Conservation (phyloP, 2,113 vertebrate genomes). For the Ophiodon elongatus region DNA sequence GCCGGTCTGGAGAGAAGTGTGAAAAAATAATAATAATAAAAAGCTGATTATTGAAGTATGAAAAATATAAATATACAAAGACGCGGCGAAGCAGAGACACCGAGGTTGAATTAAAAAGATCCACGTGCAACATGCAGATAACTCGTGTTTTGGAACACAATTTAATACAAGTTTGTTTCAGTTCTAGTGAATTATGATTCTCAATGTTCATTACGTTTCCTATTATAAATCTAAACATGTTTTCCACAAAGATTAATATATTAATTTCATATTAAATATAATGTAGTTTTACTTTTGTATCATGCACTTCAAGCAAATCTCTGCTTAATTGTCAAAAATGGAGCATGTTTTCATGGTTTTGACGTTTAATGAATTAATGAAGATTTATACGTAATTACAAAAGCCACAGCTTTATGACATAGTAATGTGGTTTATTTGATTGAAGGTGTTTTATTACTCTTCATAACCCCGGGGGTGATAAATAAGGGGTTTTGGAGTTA, state of each 20-base stretch:
- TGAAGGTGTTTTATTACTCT: not conserved
- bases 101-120: conserved; percentile 10
- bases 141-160: no score
- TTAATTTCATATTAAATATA: no score
- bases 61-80: conserved; percentile 12
- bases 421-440: not conserved
- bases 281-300: no score
- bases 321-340: no score
- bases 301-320: no score
- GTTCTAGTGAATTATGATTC: no score
- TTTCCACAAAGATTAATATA: no score
- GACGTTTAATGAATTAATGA: not conserved
- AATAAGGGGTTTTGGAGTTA: not conserved
- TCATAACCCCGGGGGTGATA: not conserved
- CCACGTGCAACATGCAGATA: no score
- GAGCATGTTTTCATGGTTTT: no score
- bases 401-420: not conserved
- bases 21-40: conserved; percentile 18
- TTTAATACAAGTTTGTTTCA: no score
- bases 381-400: not conserved
- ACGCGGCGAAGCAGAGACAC: not conserved
- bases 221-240: no score
- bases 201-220: no score
- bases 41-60: conserved; percentile 39
- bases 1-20: conserved; percentile 25